Evolutionary conservation across 2,888 invertebrate species (phyloP), one percentile per base, ranked within the genome.

Genomic region (Calliscelio sp.): DNA sequence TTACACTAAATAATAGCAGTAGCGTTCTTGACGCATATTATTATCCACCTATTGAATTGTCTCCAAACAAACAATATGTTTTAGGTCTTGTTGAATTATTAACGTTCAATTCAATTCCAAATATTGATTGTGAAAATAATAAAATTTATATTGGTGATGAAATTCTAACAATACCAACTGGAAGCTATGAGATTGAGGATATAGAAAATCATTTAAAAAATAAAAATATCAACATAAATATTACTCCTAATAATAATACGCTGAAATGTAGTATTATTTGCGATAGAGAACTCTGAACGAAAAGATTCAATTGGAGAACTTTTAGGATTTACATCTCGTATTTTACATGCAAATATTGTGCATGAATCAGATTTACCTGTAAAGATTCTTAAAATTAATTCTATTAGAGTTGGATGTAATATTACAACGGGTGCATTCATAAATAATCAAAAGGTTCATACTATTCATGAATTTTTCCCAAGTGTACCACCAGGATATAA

Each of bases 111-210:
- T 85, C 89, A 1, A 89, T 92, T 61, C 90, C 90, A 3, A 92
- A 92, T 85, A 87, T 92, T 0, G 90, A 92, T 82, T 84, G 84
- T 41, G 85, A 78, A 59, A 89, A 91, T 74, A 91, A 91, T 86
- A 89, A 88, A 78, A 89, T 92, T 85, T 86, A 86, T 61, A 46
- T 41, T 41, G n/a, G n/a, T n/a, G n/a, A 41, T 41, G n/a, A 41
- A 6, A n/a, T 41, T n/a, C 11, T 41, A 80, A 78, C 44, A 22
- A 86, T 91, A 49, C 90, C 90, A 18, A 83, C 81, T n/a, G 90
- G 91, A 6, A 88, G 89, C 14, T 90, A 91, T 85, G 90, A 92
- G 87, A 85, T 91, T 24, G 85, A 87, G 18, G 88, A 90, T 86
- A 87, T 91, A 25, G 86, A 87, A 66, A 84, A 79, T 38, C 87